Conservation (phyloP, 2,888 invertebrate species). For the Danaus chrysippus region DNA sequence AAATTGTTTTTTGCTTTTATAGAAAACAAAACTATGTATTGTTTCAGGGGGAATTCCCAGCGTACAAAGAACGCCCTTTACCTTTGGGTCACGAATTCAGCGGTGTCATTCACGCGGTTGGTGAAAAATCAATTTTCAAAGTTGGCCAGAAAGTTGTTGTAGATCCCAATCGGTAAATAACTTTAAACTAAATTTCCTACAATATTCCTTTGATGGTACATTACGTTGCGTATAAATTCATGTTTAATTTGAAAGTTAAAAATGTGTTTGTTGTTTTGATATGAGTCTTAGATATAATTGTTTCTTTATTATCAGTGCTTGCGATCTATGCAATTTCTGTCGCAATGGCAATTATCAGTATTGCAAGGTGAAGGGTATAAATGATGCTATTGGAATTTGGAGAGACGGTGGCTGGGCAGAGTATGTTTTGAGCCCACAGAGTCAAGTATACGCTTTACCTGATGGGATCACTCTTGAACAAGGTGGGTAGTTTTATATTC, state of each 20-base stretch:
- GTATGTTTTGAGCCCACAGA: constrained; percentile 79
- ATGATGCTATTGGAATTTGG: constrained; percentile 82
- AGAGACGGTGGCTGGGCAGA: constrained; percentile 85
- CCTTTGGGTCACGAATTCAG: constrained; percentile 85
- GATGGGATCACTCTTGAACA: constrained; percentile 77
- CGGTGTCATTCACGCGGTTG: constrained; percentile 79
- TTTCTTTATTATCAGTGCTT: constrained; percentile 66
- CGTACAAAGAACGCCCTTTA: constrained; percentile 71
- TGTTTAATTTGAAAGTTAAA: too few relatives aligned
- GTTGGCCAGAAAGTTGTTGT: constrained; percentile 83
- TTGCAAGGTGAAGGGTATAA: constrained; percentile 79
- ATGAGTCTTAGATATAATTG: neutral
- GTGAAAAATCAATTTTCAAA: constrained; percentile 78
- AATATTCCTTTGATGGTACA: too few relatives aligned
- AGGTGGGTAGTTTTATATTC: constrained; percentile 53
- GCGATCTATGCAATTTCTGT: constrained; percentile 80
- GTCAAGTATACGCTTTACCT: constrained; percentile 80
- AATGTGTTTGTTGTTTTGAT: neutral
- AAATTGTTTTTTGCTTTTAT: neutral
- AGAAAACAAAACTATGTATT: too few relatives aligned
- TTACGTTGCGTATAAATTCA: too few relatives aligned
- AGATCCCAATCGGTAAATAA: constrained; percentile 82
- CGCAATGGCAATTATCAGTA: constrained; percentile 82
- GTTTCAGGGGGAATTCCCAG: constrained; percentile 82
- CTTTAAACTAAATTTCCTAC: too few relatives aligned